Evolutionary conservation across 2,113 vertebrate species (phyloP).

Genomic region (Coturnix japonica): DNA sequence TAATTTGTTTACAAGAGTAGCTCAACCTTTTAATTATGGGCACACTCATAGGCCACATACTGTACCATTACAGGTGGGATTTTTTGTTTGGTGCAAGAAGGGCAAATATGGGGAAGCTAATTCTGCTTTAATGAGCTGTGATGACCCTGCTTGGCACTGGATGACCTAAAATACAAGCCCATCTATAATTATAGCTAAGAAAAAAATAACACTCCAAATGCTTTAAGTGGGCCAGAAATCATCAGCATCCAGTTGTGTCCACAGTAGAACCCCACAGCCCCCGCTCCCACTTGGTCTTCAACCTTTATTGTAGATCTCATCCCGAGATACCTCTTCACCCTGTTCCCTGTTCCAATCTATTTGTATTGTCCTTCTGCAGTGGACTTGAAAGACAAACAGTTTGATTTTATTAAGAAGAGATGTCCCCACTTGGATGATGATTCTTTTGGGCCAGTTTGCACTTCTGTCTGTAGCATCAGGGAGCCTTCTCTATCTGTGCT

Average conservation of each 20-base stretch:
- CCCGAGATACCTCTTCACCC: not conserved
- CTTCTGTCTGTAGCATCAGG: not conserved
- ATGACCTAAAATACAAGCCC: conserved; percentile 52
- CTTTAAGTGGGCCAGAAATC: not conserved
- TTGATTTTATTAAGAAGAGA: not conserved
- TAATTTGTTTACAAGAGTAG: conserved; percentile 88
- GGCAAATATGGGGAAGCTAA: conserved; percentile 23
- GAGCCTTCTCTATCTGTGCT: not conserved
- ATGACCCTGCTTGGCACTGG: conserved; percentile 1
- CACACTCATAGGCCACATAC: conserved; percentile 70
- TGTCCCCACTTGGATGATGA: not conserved
- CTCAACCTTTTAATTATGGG: conserved; percentile 87
- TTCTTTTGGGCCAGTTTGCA: fast-evolving
- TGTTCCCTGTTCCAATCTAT: not conserved
- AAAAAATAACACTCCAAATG: not conserved
- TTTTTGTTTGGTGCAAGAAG: conserved; percentile 38
- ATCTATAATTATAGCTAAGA: conserved; percentile 61
- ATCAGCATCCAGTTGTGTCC: not conserved
- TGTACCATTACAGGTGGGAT: conserved; percentile 23
- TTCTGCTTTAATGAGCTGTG: conserved; percentile 67
- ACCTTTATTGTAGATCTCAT: not conserved
- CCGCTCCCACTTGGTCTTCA: not conserved
- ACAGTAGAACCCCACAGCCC: not conserved
- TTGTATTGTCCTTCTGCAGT: not conserved
- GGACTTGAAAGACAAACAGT: not conserved